Evolutionary conservation across 2,797 vertebrate genomes (phyloP).

Genomic region (Buphagus erythrorhynchus): DNA sequence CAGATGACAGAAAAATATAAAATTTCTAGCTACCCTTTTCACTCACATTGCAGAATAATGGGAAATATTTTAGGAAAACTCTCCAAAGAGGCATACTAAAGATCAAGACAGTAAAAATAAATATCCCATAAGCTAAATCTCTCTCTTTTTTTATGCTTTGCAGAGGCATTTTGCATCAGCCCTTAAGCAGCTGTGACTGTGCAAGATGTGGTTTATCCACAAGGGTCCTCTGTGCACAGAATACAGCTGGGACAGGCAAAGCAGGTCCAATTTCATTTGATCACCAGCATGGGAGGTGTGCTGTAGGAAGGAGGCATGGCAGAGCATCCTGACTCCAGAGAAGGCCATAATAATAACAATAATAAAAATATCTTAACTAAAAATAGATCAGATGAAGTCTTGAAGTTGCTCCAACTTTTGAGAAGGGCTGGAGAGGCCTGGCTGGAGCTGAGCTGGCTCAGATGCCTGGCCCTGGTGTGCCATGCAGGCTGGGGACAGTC

Average conservation of each 20-base stretch:
- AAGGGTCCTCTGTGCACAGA: neutral
- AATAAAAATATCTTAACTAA: neutral
- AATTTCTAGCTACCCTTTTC: neutral
- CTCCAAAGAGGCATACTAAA: neutral
- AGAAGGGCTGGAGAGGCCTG: neutral
- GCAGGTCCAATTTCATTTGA: neutral
- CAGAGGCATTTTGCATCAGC: neutral
- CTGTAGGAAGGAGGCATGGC: neutral
- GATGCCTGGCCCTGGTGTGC: neutral
- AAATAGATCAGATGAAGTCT: neutral
- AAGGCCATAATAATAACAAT: neutral
- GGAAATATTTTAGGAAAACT: neutral
- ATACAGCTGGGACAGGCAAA: neutral
- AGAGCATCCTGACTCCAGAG: neutral
- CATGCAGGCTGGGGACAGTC: neutral
- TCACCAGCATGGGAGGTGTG: neutral
- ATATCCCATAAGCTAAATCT: neutral
- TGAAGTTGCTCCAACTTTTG: neutral
- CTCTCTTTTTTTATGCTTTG: neutral
- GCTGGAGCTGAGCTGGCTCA: rapidly evolving
- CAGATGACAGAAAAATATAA: neutral
- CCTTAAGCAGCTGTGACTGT: neutral
- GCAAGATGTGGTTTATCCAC: neutral
- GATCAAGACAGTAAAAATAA: neutral
- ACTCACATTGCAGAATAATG: neutral